Evolutionary conservation across 2,113 vertebrate genomes (phyloP).

Genomic region (Lophochroa leadbeateri): DNA sequence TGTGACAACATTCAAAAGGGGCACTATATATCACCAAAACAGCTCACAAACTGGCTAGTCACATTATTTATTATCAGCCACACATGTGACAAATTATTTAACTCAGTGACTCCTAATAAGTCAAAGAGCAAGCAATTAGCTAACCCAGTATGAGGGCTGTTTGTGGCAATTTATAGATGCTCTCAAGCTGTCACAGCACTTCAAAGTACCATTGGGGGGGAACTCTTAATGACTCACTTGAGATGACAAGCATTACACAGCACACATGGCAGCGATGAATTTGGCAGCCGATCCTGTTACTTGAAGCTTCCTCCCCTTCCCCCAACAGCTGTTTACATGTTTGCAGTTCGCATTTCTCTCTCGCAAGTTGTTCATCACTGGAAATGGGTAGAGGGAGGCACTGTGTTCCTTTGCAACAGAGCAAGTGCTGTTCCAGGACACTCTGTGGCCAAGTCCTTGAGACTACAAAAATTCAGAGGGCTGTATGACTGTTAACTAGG

Average conservation of each 20-base stretch:
- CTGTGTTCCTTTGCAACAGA: background rate
- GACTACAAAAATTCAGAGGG: background rate
- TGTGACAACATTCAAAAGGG: slow-evolving; percentile 80
- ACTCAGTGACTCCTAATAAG: slow-evolving; percentile 90
- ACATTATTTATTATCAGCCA: slow-evolving; percentile 91
- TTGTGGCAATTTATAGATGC: slow-evolving; percentile 91
- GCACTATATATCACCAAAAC: slow-evolving; percentile 79
- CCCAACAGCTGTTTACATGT: slow-evolving; percentile 71
- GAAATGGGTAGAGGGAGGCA: background rate
- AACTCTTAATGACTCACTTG: slow-evolving; percentile 83
- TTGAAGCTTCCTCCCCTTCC: slow-evolving; percentile 17
- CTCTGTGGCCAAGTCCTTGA: background rate
- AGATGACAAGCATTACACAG: slow-evolving; percentile 82
- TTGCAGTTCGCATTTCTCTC: slow-evolving; percentile 45
- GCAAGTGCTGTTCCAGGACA: background rate
- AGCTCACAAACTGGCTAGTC: slow-evolving; percentile 77
- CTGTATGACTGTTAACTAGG: background rate
- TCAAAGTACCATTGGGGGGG: slow-evolving; percentile 76
- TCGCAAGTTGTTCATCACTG: background rate
- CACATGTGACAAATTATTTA: slow-evolving; percentile 97
- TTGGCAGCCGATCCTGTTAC: slow-evolving; percentile 69
- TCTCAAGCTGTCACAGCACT: slow-evolving; percentile 83
- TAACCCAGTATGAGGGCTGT: slow-evolving; percentile 86
- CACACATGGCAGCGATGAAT: slow-evolving; percentile 76
- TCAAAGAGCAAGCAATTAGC: slow-evolving; percentile 99